Evolutionary conservation across 2,797 vertebrate genomes (phyloP), one percentile per base, ranked within the genome.

Genomic region (Podarcis lilfordi): DNA sequence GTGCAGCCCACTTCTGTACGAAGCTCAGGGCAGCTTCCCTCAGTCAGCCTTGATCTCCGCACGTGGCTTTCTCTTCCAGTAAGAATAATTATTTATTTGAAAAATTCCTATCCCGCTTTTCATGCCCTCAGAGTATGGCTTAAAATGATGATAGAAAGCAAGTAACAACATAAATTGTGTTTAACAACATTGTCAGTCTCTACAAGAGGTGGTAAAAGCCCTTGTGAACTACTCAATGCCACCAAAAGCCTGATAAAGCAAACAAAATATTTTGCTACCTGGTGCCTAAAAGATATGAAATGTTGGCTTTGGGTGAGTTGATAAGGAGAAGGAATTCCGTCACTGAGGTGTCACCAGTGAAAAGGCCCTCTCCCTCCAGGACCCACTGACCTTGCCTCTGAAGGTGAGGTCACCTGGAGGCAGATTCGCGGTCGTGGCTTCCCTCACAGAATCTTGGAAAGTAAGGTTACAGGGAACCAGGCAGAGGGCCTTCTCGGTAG

Each of bases 21-120:
- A 7, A 59, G 55, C 13, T 43, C 72, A 3, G 6, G 21, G 32
- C 19, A 3, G 7, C 59, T 86, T 69, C 61, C 88, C 43, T 76
- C 77, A 72, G 9, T 7, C n/a, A 86, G 25, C 32, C 25, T 77
- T 29, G 72, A 82, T 77, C 61, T 85, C 68, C 29, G 15, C 11
- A 59, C 84, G 17, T 89, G 88, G 88, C 13, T 86, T 45, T 82
- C 84, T 86, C 88, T 89, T 82, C 35, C 88, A n/a, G 88, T 89
- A 86, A 89, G 88, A 81, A 37, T 29, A 40, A 76, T n/a, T 23
- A 45, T 55, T 69, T 23, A 29, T 68, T 55, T 79, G 27, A 76
- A 23, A 76, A 13, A 7, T 32, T 27, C 25, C 13, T 32, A 35
- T 68, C 43, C 27, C 9, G 40, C 17, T 8, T 32, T 84, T 69